A percentile compares a stretch with the other conserved stretches of the same genome.
Evolutionary conservation across 2,113 vertebrate species (phyloP).

Genomic region (Zosterops borbonicus): DNA sequence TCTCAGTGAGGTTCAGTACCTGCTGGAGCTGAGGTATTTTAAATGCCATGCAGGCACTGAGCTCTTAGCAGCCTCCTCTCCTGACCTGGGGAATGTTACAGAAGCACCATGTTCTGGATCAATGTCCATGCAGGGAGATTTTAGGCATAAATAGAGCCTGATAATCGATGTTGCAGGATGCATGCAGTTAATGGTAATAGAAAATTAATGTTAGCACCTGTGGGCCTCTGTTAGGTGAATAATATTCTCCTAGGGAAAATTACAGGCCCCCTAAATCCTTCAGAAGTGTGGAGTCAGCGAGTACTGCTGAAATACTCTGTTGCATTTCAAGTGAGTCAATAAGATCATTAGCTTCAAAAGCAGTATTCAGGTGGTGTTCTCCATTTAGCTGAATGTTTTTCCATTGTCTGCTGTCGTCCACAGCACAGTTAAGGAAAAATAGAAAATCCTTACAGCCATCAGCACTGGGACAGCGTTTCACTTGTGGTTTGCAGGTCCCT

Average conservation of each 20-base stretch:
- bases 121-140: neutral
- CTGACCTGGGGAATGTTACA: neutral
- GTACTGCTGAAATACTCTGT: slow-evolving; percentile 23
- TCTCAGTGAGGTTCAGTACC: neutral
- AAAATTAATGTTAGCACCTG: slow-evolving; percentile 51
- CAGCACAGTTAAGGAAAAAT: neutral
- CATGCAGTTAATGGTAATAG: slow-evolving; percentile 39
- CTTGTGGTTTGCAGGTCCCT: neutral
- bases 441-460: neutral
- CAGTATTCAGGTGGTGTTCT: neutral
- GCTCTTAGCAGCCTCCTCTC: neutral
- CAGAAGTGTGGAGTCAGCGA: slow-evolving; percentile 35
- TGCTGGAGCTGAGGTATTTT: neutral
- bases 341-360: slow-evolving; percentile 26
- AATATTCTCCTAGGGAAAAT: slow-evolving; percentile 54
- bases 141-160: neutral
- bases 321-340: slow-evolving; percentile 51
- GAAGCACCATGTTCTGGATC: neutral
- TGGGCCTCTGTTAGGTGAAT: slow-evolving; percentile 20
- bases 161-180: slow-evolving; percentile 26
- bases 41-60: neutral
- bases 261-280: slow-evolving; percentile 46
- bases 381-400: neutral
- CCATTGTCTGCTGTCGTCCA: neutral
- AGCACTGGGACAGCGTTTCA: accelerated